Evolutionary conservation across 2,113 vertebrate species (phyloP).

Genomic region (Seriola quinqueradiata): DNA sequence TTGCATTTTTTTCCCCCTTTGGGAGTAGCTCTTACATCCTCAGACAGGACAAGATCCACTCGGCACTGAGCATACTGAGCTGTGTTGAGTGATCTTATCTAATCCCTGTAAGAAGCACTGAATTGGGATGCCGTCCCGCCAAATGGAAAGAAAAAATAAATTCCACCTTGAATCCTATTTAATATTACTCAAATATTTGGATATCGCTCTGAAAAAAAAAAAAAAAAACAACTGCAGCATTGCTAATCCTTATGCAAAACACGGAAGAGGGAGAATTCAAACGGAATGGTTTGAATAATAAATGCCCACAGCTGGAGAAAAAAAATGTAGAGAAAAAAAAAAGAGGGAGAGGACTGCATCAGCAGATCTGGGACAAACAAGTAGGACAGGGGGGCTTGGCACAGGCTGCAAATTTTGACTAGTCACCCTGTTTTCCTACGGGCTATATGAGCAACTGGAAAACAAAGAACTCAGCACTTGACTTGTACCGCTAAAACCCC

Average conservation of each 20-base stretch:
- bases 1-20: slow-evolving; percentile 39
- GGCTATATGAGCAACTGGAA: slow-evolving; percentile 65
- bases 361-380: slow-evolving; percentile 82
- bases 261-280: slow-evolving; percentile 70
- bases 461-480: slow-evolving; percentile 78
- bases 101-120: slow-evolving; percentile 20
- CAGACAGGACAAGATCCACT: slow-evolving; percentile 47
- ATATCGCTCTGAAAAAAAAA: slow-evolving; percentile 61
- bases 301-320: slow-evolving; percentile 70
- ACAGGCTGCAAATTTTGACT: slow-evolving; percentile 73
- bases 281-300: slow-evolving; percentile 79
- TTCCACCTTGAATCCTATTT: slow-evolving; percentile 58
- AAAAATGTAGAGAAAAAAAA: slow-evolving; percentile 37
- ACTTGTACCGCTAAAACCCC: slow-evolving; percentile 52
- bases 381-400: slow-evolving; percentile 71
- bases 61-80: slow-evolving; percentile 43
- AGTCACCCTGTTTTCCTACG: slow-evolving; percentile 72
- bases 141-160: slow-evolving; percentile 42
- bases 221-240: slow-evolving; percentile 57
- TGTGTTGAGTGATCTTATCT: slow-evolving; percentile 52
- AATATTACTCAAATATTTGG: slow-evolving; percentile 65
- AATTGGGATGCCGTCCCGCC: slow-evolving; percentile 23
- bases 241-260: slow-evolving; percentile 75
- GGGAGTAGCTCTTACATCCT: slow-evolving; percentile 44
- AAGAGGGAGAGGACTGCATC: slow-evolving; percentile 66